Evolutionary conservation across 1,140 invertebrate species (phyloP), one percentile per base, ranked within the genome.

Genomic region (Pseudomyrmex concolor): DNA sequence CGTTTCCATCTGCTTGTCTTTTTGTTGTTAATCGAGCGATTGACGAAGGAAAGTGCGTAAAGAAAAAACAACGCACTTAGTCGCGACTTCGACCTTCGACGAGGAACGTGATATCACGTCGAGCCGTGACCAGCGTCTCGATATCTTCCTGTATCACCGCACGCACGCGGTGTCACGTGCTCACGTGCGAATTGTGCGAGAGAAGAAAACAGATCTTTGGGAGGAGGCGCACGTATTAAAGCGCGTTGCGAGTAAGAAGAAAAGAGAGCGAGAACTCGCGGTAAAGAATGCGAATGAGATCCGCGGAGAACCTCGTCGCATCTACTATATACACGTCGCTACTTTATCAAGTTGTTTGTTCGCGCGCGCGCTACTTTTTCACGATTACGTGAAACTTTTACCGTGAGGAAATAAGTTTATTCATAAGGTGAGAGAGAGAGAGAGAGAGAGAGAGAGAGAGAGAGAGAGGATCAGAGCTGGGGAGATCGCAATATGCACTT

Each of bases 151-250:
- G 59, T n/a, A n/a, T n/a, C n/a, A n/a, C n/a, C 64, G 54, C 0
- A 55, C 17, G 25, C 71, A 48, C 43, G 13, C 48, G 60, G 12
- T 17, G 12, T 17, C 17, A 7, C 67, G 43, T 43, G 66, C 55
- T 34, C 80, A 48, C 70, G 59, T 83, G 80, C 72, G 60, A 57
- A 48, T 83, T 64, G 57, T 50, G 71, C 51, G 60, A 57, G 60
- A 12, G n/a, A 34, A 45, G 15, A 22, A 66, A 59, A 55, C 48
- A 34, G 48, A 76, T 54, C 12, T 22, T 82, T 60, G 71, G 19
- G 50, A 3, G 9, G 60, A 25, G 60, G 60, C 71, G 60, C 66
- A 43, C 45, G 48, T n/a, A 34, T 51, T 66, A 17, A 50, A n/a
- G n/a, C n/a, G 57, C 25, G 25, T 50, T 9, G 10, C 48, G 60